These are phyloP conservation scores for Parnassius apollo DNA, from an alignment of 2,888 invertebrate species.

Conservation along the genomic window DNA sequence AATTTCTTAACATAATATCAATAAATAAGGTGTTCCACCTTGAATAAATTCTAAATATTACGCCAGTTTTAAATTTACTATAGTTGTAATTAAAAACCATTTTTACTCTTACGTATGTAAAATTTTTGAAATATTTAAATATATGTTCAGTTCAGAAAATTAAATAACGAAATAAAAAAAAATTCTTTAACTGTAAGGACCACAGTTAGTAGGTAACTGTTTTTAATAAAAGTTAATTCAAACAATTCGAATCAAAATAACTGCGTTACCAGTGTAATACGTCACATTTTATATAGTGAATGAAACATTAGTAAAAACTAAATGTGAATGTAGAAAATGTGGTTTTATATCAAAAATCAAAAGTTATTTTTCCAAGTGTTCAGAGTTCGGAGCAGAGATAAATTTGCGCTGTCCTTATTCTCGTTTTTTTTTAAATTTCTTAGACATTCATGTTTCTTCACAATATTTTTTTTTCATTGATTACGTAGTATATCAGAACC, in stretches of 20 bases:
- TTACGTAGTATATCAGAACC: too few species aligned
- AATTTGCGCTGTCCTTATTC: too few species aligned
- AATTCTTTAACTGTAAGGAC: too few species aligned
- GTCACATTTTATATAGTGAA: neutral
- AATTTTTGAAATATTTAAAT: neutral
- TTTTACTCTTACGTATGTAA: neutral
- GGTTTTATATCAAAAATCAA: too few species aligned
- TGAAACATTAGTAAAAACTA: too few species aligned
- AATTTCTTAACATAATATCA: neutral
- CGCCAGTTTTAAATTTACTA: slow-evolving; percentile 9
- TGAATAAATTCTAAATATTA: slow-evolving; percentile 13
- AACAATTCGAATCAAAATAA: neutral
- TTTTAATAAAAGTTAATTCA: neutral
- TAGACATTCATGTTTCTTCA: too few species aligned
- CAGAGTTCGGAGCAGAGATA: too few species aligned
- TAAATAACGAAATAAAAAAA: too few species aligned
- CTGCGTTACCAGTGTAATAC: neutral
- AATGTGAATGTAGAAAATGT: too few species aligned
- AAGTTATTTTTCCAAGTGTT: too few species aligned
- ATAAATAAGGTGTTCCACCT: slow-evolving; percentile 14
- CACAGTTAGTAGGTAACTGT: neutral
- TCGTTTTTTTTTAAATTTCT: too few species aligned
- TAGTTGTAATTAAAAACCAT: slow-evolving; percentile 1
- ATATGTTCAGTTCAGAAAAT: neutral
- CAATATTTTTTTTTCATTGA: too few species aligned